These are phyloP conservation scores for Limnephilus lunatus DNA, from an alignment of 2,888 invertebrate genomes.

Conservation along the genomic window DNA sequence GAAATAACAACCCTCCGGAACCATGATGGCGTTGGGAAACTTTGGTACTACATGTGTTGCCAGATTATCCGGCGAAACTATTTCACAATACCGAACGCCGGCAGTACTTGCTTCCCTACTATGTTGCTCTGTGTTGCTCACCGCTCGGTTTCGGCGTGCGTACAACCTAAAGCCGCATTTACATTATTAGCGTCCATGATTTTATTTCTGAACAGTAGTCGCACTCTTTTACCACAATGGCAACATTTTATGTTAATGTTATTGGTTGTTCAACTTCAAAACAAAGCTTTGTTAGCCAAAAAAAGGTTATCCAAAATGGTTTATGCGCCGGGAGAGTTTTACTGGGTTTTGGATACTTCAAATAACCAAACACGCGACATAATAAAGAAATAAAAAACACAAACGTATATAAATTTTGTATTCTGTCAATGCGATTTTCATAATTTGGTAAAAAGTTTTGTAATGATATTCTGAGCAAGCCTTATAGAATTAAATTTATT, in stretches of 20 bases:
- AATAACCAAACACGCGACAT: too few relatives aligned
- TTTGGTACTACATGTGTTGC: slow-evolving; percentile 39
- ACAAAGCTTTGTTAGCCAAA: background rate
- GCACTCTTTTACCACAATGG: background rate
- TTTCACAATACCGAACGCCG: background rate
- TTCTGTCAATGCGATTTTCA: too few relatives aligned
- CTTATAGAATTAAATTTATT: background rate
- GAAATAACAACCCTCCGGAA: slow-evolving; percentile 44
- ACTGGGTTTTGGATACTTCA: background rate
- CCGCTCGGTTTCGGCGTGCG: background rate
- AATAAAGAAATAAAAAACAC: too few relatives aligned
- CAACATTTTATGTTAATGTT: background rate
- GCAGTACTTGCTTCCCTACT: background rate
- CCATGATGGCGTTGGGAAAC: slow-evolving; percentile 42
- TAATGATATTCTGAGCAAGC: background rate
- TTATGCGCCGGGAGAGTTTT: background rate
- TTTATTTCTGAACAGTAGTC: background rate
- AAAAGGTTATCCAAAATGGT: background rate
- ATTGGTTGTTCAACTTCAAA: background rate
- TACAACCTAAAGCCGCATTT: background rate
- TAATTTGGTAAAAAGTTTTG: background rate
- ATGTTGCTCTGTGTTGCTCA: background rate
- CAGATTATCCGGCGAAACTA: background rate
- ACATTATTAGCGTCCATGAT: background rate
- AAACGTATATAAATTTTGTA: too few relatives aligned